phyloP scores from a whole-genome alignment of 2,888 invertebrate species.

The Mythimna loreyi region DNA sequence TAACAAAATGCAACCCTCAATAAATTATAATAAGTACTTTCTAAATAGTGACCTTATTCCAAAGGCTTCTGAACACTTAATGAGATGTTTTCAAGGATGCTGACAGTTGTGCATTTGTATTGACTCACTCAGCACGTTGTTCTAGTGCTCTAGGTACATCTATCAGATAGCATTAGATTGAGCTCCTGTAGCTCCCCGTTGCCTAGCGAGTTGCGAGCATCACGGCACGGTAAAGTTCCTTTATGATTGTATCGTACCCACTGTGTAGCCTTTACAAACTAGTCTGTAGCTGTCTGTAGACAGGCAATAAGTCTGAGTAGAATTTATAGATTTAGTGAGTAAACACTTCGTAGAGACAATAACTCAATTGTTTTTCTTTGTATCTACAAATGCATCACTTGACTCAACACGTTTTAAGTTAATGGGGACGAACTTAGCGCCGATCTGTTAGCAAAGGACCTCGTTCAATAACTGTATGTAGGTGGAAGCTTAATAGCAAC shows the following conservation, averaged over 20 bases:
- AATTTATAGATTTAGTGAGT: slow-evolving; percentile 62
- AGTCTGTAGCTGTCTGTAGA: slow-evolving; percentile 71
- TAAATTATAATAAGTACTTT: slow-evolving; percentile 65
- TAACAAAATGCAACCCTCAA: slow-evolving; percentile 71
- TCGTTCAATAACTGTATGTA: slow-evolving; percentile 46
- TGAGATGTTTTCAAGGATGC: slow-evolving; percentile 59
- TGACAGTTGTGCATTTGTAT: slow-evolving; percentile 75
- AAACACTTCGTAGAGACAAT: slow-evolving; percentile 53
- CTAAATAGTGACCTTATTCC: slow-evolving; percentile 64
- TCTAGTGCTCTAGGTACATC: slow-evolving; percentile 83
- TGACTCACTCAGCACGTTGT: slow-evolving; percentile 82
- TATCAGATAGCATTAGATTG: slow-evolving; percentile 82
- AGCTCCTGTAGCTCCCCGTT: slow-evolving; percentile 85
- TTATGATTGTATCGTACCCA: slow-evolving; percentile 73
- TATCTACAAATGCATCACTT: slow-evolving; percentile 48
- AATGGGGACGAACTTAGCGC: slow-evolving; percentile 40
- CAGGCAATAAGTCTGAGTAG: slow-evolving; percentile 73
- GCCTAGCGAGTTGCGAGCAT: slow-evolving; percentile 83
- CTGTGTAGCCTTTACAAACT: slow-evolving; percentile 72
- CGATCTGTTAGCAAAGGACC: slow-evolving; percentile 55
- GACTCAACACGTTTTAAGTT: slow-evolving; percentile 52
- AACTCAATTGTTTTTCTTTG: slow-evolving; percentile 51
- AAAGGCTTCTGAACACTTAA: slow-evolving; percentile 64
- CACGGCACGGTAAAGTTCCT: slow-evolving; percentile 89
- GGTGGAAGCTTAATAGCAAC: slow-evolving; percentile 44